phyloP scores from a whole-genome alignment of 30 jellyfish, hydroid and myxozoan genomes.

The Nemopilema nomurai region DNA sequence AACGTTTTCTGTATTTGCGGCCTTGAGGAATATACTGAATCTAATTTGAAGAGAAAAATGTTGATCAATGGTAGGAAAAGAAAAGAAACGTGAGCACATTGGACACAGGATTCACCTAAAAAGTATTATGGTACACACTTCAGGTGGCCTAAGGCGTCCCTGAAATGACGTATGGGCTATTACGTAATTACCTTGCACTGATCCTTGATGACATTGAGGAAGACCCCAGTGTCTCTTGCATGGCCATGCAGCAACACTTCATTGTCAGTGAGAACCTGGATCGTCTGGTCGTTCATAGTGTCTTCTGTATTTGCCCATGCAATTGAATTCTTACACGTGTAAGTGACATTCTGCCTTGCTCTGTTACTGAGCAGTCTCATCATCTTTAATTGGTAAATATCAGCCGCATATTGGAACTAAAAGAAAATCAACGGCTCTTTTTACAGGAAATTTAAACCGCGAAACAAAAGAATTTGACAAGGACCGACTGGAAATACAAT shows the following conservation, averaged over 20 bases:
- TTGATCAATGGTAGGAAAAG: too few species aligned
- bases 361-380: slow-evolving; percentile 78
- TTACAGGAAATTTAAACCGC: too few species aligned
- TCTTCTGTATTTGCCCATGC: slow-evolving; percentile 59
- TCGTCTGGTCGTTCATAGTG: slow-evolving; percentile 38
- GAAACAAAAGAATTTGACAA: too few species aligned
- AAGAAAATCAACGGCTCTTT: neutral
- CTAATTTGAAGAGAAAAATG: too few species aligned
- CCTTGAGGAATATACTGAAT: too few species aligned
- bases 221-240: slow-evolving; percentile 35
- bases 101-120: too few species aligned
- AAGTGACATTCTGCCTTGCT: slow-evolving; percentile 91
- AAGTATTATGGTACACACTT: too few species aligned
- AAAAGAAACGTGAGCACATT: too few species aligned
- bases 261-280: slow-evolving; percentile 78
- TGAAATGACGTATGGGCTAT: too few species aligned
- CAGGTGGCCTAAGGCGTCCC: too few species aligned
- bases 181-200: slow-evolving; percentile 58
- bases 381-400: slow-evolving; percentile 81
- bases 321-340: slow-evolving; percentile 87
- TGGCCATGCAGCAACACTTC: slow-evolving; percentile 73
- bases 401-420: slow-evolving; percentile 90
- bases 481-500: too few species aligned
- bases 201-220: slow-evolving; percentile 51
- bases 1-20: too few species aligned